Percentiles rank a stretch among this genome's conserved stretches.
Evolutionary conservation across 1,140 invertebrate species (phyloP).

Genomic region (Drosophila lowei): DNA sequence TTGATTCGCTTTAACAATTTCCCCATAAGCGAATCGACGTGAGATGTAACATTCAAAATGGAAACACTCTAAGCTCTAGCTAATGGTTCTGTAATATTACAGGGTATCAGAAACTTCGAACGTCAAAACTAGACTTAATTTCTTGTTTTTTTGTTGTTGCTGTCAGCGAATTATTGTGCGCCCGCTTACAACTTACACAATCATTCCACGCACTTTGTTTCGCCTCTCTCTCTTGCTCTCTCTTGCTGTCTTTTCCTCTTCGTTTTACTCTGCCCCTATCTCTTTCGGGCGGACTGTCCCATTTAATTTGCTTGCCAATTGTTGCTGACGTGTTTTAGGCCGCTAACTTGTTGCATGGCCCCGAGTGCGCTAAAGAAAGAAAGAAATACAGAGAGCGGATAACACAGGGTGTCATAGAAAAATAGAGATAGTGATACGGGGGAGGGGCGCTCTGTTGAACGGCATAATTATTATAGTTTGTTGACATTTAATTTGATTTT

Average conservation of each 20-base stretch:
- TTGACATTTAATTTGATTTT: slow-evolving; percentile 80
- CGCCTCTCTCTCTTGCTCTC: neutral
- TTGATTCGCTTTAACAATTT: too few species aligned
- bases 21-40: too few species aligned
- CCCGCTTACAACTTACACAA: slow-evolving; percentile 59
- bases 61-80: too few species aligned
- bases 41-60: neutral
- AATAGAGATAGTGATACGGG: neutral
- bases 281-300: slow-evolving; percentile 34
- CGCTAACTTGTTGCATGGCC: slow-evolving; percentile 46
- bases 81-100: too few species aligned
- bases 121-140: too few species aligned
- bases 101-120: too few species aligned
- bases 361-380: neutral
- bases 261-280: slow-evolving; percentile 2
- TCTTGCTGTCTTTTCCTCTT: neutral
- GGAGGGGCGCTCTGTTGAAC: slow-evolving; percentile 56
- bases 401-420: neutral
- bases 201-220: slow-evolving; percentile 57
- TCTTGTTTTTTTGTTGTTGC: slow-evolving; percentile 7
- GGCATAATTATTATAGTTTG: slow-evolving; percentile 76
- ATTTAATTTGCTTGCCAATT: slow-evolving; percentile 53
- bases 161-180: slow-evolving; percentile 46
- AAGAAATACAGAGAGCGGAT: neutral
- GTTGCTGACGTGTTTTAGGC: slow-evolving; percentile 48